Evolutionary conservation across 2,113 vertebrate genomes (phyloP).

Genomic region (Hassar affinis): DNA sequence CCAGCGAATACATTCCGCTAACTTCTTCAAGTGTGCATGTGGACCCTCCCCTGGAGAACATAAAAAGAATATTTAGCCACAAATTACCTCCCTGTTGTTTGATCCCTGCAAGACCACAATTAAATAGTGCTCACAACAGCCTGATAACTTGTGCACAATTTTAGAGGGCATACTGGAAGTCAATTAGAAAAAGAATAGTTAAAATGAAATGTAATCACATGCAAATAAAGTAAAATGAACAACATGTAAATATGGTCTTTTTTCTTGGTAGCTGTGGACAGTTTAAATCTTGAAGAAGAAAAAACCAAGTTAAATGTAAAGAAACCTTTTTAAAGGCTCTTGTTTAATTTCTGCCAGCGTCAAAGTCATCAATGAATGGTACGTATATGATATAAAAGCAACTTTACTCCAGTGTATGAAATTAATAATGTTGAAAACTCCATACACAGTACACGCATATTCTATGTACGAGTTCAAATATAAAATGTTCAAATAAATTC

Average conservation of each 20-base stretch:
- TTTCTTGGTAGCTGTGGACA: not conserved
- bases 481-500: not conserved
- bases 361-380: not conserved
- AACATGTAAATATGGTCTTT: not conserved
- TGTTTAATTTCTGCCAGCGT: not conserved
- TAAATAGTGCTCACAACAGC: not conserved
- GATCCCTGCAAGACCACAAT: not conserved
- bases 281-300: not conserved
- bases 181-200: not conserved
- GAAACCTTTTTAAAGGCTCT: not conserved
- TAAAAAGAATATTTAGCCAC: no score
- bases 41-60: constrained; percentile 82
- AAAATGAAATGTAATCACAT: not conserved
- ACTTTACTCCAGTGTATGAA: not conserved
- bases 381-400: not conserved
- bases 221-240: not conserved
- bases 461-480: not conserved
- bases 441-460: not conserved
- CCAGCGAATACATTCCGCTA: constrained; percentile 92
- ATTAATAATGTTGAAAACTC: not conserved
- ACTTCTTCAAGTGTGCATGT: constrained; percentile 82
- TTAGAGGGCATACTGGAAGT: not conserved
- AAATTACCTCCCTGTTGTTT: not conserved
- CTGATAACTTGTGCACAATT: not conserved
- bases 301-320: not conserved